phyloP scores from a whole-genome alignment of 2,797 vertebrate genomes.

The Menidia menidia region DNA sequence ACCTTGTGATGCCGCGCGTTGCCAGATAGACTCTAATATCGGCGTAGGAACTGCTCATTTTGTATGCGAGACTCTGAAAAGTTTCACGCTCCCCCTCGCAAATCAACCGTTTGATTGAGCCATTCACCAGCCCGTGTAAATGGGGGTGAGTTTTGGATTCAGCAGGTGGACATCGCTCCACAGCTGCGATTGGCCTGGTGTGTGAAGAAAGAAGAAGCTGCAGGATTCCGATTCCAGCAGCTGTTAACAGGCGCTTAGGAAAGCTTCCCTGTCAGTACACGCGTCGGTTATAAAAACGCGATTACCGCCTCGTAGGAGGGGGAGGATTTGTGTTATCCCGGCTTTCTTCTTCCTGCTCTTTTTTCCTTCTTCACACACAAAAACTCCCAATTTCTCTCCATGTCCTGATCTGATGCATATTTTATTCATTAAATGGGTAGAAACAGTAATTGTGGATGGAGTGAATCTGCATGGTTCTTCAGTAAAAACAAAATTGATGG shows the following conservation, averaged over 20 bases:
- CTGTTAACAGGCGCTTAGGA: slow-evolving; percentile 67
- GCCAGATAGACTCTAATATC: no score
- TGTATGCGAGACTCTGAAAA: no score
- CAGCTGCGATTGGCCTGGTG: slow-evolving; percentile 59
- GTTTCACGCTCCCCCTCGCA: no score
- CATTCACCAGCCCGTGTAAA: background rate
- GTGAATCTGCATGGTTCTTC: background rate
- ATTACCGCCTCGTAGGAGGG: slow-evolving; percentile 67
- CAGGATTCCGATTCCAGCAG: slow-evolving; percentile 48
- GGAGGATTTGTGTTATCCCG: slow-evolving; percentile 74
- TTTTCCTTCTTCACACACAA: slow-evolving; percentile 4
- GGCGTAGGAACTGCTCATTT: no score
- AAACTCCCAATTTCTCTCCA: background rate
- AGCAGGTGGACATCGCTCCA: slow-evolving; percentile 57
- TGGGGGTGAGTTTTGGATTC: slow-evolving; percentile 51
- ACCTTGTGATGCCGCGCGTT: background rate
- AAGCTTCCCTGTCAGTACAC: slow-evolving; percentile 64
- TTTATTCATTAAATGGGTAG: no score
- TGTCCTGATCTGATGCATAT: background rate
- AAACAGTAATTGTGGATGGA: background rate
- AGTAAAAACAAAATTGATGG: background rate
- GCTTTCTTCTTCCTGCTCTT: slow-evolving; percentile 11
- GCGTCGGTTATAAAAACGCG: slow-evolving; percentile 74
- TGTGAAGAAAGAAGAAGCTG: slow-evolving; percentile 48
- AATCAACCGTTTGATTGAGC: background rate